Percentiles rank a stretch among this genome's conserved stretches.
These are phyloP conservation scores for Ovis aries DNA, from an alignment of 2,113 vertebrate genomes.

Conservation along the genomic window ARS-UI_Ramb_v3.0 NC_056069.1:32323001-32323500, in stretches of 20 bases:
- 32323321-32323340: not conserved
- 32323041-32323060: not conserved
- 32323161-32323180: not conserved
- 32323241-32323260: not conserved
- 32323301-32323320: not conserved
- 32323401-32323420: not conserved
- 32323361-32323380: not conserved
- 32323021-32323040: not conserved
- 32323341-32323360: not conserved
- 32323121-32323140: not conserved
- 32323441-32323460: not conserved
- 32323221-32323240: not conserved
- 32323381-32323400: not conserved
- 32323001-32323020: not conserved
- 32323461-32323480: not conserved
- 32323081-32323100: not conserved
- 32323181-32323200: not conserved
- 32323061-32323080: not conserved
- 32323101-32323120: not conserved
- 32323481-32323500: not conserved
- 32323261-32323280: not conserved
- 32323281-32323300: not conserved
- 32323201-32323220: not conserved
- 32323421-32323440: not conserved
- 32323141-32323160: not conserved